phyloP scores from a whole-genome alignment of 2,797 vertebrate genomes.

The Sebastes steindachneri region DNA sequence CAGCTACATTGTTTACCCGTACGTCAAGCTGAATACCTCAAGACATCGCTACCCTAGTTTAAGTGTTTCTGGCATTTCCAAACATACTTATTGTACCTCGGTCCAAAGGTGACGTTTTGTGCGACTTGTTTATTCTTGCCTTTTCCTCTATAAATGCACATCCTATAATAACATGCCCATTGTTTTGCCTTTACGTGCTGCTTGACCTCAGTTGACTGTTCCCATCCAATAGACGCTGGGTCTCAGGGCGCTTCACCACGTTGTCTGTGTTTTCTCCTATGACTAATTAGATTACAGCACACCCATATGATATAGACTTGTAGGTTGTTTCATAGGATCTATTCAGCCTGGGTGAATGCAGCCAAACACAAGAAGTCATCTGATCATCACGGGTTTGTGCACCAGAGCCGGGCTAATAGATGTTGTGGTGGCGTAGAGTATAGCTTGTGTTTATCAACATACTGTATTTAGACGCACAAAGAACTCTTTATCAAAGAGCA shows the following conservation, averaged over 20 bases:
- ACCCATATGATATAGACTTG: constrained; percentile 50
- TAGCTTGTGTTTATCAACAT: constrained; percentile 19
- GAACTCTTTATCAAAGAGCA: neutral
- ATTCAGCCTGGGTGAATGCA: constrained; percentile 20
- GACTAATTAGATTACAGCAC: constrained; percentile 67
- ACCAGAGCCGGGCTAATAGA: constrained; percentile 10
- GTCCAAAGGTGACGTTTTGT: neutral
- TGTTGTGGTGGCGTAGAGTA: neutral
- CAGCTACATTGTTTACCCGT: neutral
- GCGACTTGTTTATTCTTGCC: neutral
- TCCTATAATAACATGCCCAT: neutral
- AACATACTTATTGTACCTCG: neutral
- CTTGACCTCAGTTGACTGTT: constrained; percentile 49
- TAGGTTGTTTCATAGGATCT: constrained; percentile 20
- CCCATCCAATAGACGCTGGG: constrained; percentile 12
- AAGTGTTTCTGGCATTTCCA: neutral
- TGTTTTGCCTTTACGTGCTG: constrained; percentile 7
- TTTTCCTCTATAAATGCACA: neutral
- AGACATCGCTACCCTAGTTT: neutral
- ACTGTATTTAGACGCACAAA: constrained; percentile 14
- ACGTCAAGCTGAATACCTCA: constrained; percentile 1
- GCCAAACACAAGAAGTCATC: constrained; percentile 43
- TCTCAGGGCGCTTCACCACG: constrained; percentile 11
- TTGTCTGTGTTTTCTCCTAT: constrained; percentile 28
- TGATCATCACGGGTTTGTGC: constrained; percentile 45